Evolutionary conservation across 2,797 vertebrate genomes (phyloP).

Genomic region (Pangasius sanitwongsei): DNA sequence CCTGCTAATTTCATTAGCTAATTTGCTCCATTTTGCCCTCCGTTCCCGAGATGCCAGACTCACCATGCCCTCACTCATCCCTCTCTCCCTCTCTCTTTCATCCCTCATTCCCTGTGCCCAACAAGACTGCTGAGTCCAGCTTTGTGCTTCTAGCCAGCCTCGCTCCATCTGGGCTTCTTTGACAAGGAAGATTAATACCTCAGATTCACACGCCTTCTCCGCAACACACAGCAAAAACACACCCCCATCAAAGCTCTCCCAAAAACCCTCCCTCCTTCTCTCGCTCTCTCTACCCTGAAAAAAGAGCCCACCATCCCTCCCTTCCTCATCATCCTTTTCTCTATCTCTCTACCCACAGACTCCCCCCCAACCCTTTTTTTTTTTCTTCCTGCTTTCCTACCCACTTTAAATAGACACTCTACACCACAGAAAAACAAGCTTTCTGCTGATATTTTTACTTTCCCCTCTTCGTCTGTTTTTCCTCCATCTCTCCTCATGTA

Average conservation of each 20-base stretch:
- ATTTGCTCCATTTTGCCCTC: constrained; percentile 68
- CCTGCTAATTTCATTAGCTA: constrained; percentile 80
- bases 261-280: constrained; percentile 43
- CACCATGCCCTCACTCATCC: constrained; percentile 59
- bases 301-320: constrained; percentile 57
- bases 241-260: constrained; percentile 48
- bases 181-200: constrained; percentile 99
- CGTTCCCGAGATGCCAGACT: constrained; percentile 33
- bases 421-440: constrained; percentile 84
- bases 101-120: constrained; percentile 66
- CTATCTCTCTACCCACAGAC: constrained; percentile 25
- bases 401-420: constrained; percentile 82
- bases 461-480: constrained; percentile 61
- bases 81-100: constrained; percentile 53
- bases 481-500: constrained; percentile 49
- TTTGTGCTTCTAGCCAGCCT: constrained; percentile 93
- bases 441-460: constrained; percentile 86
- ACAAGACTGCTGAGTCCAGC: constrained; percentile 93
- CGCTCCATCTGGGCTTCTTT: constrained; percentile 96
- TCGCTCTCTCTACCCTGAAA: constrained; percentile 58
- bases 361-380: constrained; percentile 10
- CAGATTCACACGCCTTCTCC: constrained; percentile 60
- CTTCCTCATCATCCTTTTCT: constrained; percentile 52
- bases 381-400: constrained; percentile 50
- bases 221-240: constrained; percentile 43